phyloP scores from a whole-genome alignment of 2,888 invertebrate species.

The Meta bourneti region DNA sequence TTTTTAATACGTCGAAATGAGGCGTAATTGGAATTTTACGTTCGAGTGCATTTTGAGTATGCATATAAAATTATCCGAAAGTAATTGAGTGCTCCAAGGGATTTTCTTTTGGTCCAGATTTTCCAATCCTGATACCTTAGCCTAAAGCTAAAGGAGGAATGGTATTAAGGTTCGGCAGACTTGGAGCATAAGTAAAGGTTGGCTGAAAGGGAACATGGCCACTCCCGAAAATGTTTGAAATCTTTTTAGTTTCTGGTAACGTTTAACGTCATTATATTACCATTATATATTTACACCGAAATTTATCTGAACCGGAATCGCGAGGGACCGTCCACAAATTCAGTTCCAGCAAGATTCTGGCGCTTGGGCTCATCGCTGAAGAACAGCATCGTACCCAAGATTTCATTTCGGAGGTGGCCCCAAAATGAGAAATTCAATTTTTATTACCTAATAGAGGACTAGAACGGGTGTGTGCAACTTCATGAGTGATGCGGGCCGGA shows the following conservation, averaged over 20 bases:
- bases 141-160: neutral
- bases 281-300: neutral
- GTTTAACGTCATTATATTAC: conserved; percentile 1
- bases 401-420: no score
- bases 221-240: neutral
- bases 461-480: no score
- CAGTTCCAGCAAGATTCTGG: neutral
- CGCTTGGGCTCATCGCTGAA: no score
- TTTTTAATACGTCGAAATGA: no score
- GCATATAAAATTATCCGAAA: no score
- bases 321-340: neutral
- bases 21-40: no score
- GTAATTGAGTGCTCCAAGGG: neutral
- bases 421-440: no score
- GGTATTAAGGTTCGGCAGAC: neutral
- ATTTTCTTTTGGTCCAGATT: neutral
- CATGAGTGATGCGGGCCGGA: no score
- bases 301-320: neutral
- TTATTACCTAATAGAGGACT: no score
- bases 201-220: neutral
- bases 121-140: neutral
- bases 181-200: neutral
- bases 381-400: no score
- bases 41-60: no score
- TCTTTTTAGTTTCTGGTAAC: conserved; percentile 1